A percentile compares a stretch with the other conserved stretches of the same genome.
These are phyloP conservation scores for Garrulus glandarius DNA, from an alignment of 2,797 vertebrate species.

Conservation along the genomic window DNA sequence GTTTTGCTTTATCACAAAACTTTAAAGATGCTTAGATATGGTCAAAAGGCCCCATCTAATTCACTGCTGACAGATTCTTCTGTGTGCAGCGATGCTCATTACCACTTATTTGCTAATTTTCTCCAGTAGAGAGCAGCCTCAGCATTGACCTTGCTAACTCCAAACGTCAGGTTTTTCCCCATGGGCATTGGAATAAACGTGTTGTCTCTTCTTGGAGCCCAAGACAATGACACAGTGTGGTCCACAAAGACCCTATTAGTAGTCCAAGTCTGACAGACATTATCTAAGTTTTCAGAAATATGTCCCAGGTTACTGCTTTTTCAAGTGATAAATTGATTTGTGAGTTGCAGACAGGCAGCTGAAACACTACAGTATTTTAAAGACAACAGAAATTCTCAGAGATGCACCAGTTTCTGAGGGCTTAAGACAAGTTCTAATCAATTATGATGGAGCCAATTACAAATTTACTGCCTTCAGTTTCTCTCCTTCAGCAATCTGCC, in stretches of 20 bases:
- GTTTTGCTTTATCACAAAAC: background rate
- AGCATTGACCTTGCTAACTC: background rate
- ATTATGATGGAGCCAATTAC: background rate
- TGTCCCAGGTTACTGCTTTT: background rate
- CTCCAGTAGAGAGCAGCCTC: background rate
- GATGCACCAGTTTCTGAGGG: background rate
- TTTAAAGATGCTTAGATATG: background rate
- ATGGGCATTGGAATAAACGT: background rate
- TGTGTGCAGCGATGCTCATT: background rate
- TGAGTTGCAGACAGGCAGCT: background rate
- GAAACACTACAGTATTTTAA: background rate
- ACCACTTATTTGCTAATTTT: background rate
- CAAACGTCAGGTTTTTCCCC: background rate
- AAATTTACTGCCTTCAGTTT: background rate
- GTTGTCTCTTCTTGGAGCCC: background rate
- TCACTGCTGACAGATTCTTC: background rate
- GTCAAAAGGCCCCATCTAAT: background rate
- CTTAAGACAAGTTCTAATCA: background rate
- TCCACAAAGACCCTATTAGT: background rate
- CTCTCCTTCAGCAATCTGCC: background rate
- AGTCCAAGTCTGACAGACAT: background rate
- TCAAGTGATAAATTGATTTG: background rate
- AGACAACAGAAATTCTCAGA: background rate
- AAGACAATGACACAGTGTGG: background rate
- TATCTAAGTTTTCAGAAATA: slow-evolving; percentile 14